Evolutionary conservation across 2,797 vertebrate genomes (phyloP).

Genomic region (Amblyraja radiata): DNA sequence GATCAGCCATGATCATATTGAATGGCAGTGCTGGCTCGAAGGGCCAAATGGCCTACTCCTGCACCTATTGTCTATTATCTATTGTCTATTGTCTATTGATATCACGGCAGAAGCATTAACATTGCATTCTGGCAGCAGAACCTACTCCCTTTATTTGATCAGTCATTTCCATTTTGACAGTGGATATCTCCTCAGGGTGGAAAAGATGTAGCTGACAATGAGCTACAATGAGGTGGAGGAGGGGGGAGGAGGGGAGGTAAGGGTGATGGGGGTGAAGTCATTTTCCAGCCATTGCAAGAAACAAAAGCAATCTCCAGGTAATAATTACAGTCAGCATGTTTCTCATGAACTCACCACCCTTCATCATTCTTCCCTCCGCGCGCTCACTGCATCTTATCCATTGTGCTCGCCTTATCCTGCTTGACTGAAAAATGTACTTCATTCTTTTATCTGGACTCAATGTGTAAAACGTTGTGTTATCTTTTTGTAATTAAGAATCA

Average conservation of each 20-base stretch:
- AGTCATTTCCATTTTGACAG: background rate
- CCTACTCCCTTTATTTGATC: background rate
- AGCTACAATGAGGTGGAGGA: background rate
- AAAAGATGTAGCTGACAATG: background rate
- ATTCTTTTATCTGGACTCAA: background rate
- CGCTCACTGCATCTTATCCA: background rate
- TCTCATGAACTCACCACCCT: background rate
- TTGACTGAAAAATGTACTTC: background rate
- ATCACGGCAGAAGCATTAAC: background rate
- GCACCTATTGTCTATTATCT: too few relatives aligned
- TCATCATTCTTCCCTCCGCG: background rate
- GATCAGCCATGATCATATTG: too few relatives aligned
- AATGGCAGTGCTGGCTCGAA: too few relatives aligned
- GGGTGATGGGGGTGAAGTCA: background rate
- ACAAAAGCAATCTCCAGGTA: background rate
- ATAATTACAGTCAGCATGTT: constrained; percentile 16
- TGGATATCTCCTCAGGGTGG: background rate
- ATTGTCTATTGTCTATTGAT: too few relatives aligned
- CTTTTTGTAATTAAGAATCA: background rate
- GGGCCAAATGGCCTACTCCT: too few relatives aligned
- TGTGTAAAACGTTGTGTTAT: background rate
- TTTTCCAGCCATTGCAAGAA: background rate
- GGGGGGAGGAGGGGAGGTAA: too few relatives aligned
- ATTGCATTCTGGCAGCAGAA: background rate
- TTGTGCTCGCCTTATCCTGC: background rate